Evolutionary conservation across 2,113 vertebrate species (phyloP), one percentile per base, ranked within the genome.

Genomic region (Lepidothrix coronata): DNA sequence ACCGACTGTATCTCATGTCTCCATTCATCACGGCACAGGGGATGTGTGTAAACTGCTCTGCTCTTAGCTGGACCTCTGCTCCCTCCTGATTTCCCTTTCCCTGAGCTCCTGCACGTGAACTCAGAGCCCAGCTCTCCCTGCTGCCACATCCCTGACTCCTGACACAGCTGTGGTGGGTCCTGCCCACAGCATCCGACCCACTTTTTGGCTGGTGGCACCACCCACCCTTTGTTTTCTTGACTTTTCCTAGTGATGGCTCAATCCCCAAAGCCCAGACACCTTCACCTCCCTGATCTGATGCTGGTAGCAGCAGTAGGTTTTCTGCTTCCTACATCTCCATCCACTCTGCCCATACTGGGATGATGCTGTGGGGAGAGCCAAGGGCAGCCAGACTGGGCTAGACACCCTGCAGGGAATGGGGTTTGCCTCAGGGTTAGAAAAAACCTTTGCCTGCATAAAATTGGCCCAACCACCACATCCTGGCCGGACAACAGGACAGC

Each of bases 1-100:
- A 41, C 75, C 1, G 1, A 51, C 92, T 85, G 39, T 80, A 88
- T 90, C 88, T 90, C 95, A 44, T 77, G 88, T 84, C 91, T 95
- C 91, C 95, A 93, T 95, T 96, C 90, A 91, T 21, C 5, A 33
- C 1, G 0, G 82, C 88, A 55, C 48, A n/a, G 63, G 65, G 82
- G 59, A 58, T 2, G 19, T n/a, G 63, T 89, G 88, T 59, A 48
- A 95, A 92, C 72, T 55, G 72, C 78, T 77, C 55, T 85, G 75
- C 66, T 81, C 75, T 70, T 59, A 51, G 65, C 75, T 79, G 59
- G 63, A 48, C 59, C 85, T 84, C 82, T 4, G 2, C 43, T 74
- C 63, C 74, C 51, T 23, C 46, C 58, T 28, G 41, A 11, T 58
- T 73, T 59, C 39, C 31, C 33, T 35, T 68, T 33, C 85, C 75